phyloP scores from a whole-genome alignment of 2,113 vertebrate species.

The Sander lucioperca region DNA sequence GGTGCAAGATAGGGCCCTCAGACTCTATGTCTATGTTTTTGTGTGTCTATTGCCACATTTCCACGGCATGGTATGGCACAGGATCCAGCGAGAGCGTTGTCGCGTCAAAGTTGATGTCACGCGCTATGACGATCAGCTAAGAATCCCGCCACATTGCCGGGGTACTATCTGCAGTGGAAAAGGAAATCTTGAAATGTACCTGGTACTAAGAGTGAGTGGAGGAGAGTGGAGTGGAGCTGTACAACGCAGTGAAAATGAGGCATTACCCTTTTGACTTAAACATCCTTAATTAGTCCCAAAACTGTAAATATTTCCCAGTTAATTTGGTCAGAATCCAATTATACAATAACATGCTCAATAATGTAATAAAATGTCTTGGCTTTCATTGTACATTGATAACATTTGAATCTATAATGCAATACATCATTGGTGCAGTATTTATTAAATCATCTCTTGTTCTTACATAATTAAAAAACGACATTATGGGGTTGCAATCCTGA shows the following conservation, averaged over 20 bases:
- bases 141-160: not conserved
- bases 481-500: not conserved
- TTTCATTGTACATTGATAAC: not conserved
- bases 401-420: not conserved
- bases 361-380: not conserved
- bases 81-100: not conserved
- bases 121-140: not conserved
- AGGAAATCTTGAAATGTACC: not conserved
- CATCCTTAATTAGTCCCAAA: not conserved
- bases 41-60: not conserved
- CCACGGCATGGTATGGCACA: not conserved
- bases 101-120: not conserved
- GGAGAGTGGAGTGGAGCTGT: not conserved
- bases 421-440: not conserved
- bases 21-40: not conserved
- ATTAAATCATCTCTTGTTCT: not conserved
- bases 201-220: not conserved
- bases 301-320: not conserved
- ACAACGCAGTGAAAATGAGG: not conserved
- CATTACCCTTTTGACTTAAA: not conserved
- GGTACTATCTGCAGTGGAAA: not conserved
- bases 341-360: not conserved
- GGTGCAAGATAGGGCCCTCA: no score
- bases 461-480: not conserved
- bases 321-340: not conserved